phyloP scores from a whole-genome alignment of 53 echinoderm and acorn worm genomes.

The Actinopyga echinites region DNA sequence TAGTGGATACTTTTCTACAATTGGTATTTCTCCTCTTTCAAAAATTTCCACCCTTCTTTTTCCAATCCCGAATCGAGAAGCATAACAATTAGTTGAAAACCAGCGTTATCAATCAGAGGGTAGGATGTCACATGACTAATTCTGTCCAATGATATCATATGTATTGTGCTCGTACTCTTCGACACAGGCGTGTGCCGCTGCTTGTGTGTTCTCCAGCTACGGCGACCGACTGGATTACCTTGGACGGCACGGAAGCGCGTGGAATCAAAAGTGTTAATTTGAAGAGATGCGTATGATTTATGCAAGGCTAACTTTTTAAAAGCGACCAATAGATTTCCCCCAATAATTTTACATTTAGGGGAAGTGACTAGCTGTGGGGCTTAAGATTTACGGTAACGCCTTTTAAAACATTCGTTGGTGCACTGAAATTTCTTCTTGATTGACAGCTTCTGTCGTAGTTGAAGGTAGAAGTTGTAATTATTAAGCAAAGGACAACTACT shows the following conservation, averaged over 20 bases:
- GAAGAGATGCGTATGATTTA: slow-evolving; percentile 39
- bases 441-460: background rate
- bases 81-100: slow-evolving; percentile 45
- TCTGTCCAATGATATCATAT: slow-evolving; percentile 41
- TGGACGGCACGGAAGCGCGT: slow-evolving; percentile 24
- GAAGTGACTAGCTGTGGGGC: slow-evolving; percentile 8
- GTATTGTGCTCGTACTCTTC: slow-evolving; percentile 8
- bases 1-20: background rate
- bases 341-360: slow-evolving; percentile 45
- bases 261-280: slow-evolving; percentile 39
- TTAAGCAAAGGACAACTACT: no score
- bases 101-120: slow-evolving; percentile 22
- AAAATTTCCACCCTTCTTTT: background rate
- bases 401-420: background rate
- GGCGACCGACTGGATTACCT: slow-evolving; percentile 28
- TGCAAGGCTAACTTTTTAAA: slow-evolving; percentile 27
- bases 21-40: slow-evolving; percentile 21
- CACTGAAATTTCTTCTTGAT: background rate
- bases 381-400: slow-evolving; percentile 41
- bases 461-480: background rate
- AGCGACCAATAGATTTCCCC: slow-evolving; percentile 29
- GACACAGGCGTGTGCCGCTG: slow-evolving; percentile 27
- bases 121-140: slow-evolving; percentile 30
- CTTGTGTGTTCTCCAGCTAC: slow-evolving; percentile 17
- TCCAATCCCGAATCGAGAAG: slow-evolving; percentile 36